A percentile compares a stretch with the other conserved stretches of the same genome.
phyloP scores from a whole-genome alignment of 1,140 invertebrate species.

The Solenopsis invicta region DNA sequence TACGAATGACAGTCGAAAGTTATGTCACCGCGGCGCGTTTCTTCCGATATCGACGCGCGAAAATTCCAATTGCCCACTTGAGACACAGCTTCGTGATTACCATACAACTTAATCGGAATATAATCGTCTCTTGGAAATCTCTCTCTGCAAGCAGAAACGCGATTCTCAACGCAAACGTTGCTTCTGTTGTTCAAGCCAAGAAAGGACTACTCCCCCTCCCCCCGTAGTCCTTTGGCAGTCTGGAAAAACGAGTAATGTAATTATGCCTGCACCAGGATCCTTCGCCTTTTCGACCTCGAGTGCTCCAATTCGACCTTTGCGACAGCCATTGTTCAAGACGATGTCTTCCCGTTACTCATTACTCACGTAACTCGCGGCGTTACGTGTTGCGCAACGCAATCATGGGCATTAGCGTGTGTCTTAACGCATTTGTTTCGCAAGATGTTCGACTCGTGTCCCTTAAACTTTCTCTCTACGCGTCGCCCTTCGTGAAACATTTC shows the following conservation, averaged over 20 bases:
- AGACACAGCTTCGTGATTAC: background rate
- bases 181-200: background rate
- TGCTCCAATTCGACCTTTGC: constrained; percentile 7
- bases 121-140: constrained; percentile 1
- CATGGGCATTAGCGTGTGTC: background rate
- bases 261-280: background rate
- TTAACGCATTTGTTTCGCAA: background rate
- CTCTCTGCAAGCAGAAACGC: background rate
- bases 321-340: constrained; percentile 2
- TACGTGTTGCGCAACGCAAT: background rate
- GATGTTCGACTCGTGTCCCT: background rate
- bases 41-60: background rate
- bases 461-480: background rate
- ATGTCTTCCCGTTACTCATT: constrained; percentile 23
- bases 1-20: background rate
- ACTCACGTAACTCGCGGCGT: background rate
- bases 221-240: background rate
- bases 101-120: constrained; percentile 1
- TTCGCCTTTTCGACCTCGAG: background rate
- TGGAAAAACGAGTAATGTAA: background rate
- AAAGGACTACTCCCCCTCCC: background rate
- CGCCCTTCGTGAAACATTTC: constrained; percentile 5
- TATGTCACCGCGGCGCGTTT: background rate
- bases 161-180: background rate
- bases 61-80: background rate